Base-by-base conservation (phyloP, 2,888 invertebrate species). In the Oxycera nigricornis region DNA sequence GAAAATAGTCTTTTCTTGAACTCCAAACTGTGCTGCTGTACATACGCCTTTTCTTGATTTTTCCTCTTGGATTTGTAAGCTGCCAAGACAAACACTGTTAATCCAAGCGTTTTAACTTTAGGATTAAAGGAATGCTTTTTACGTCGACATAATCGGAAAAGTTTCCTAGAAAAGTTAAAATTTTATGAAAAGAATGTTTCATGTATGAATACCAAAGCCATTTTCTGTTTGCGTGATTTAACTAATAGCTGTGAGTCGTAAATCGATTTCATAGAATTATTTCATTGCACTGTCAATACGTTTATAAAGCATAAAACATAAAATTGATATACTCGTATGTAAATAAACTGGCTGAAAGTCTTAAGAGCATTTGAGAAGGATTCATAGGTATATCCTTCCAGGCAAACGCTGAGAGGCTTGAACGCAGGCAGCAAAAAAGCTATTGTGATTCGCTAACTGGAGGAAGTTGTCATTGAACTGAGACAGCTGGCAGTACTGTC, bases 81-180 rank as follows among this genome's bases (percentile, higher is more conserved):
- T 7, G 68, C 68, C 20, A 68, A 20, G 11, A 68, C 68, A 20
- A 68, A 68, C n/a, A 68, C 30, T 7, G 50, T 68, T 39, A 68
- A 50, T 28, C 30, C 50, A 6, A 68, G 50, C 6, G 68, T 68
- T 50, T 68, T 68, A 1, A 50, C 28, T 50, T 30, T 46, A 9
- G 46, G 20, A 39, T 65, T 14, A 22, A 3, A 41, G 7, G n/a
- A n/a, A n/a, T n/a, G n/a, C 17, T 68, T 68, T 50, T 17, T 46
- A 28, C 28, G 46, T 50, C 50, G 30, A 14, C 46, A 68, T 28
- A 68, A 6, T n/a, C 50, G 46, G 11, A 3, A 26, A 11, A 68
- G 6, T 68, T 68, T 24, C 50, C 68, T 68, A 30, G n/a, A 68
- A 68, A n/a, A 24, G 9, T 50, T 59, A 28, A 28, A 1, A 50